Evolutionary conservation across 2,113 vertebrate genomes (phyloP), one percentile per base, ranked within the genome.

Genomic region (Dicerorhinus sumatrensis): DNA sequence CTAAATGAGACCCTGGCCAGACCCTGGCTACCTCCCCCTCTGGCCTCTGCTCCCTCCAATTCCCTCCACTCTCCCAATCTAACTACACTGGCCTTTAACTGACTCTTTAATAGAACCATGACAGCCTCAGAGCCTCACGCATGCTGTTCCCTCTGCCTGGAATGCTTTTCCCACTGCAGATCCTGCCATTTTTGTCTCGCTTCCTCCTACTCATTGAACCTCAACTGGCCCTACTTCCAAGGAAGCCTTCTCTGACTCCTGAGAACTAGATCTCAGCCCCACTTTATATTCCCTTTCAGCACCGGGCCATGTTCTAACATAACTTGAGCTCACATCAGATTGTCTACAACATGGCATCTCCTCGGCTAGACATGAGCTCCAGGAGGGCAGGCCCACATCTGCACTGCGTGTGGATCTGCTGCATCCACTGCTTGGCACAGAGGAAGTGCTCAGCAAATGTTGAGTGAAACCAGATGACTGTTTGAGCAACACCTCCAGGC

Each of bases 401-500:
- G 7, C 17, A 27, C 20, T 14, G 14, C 16, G 13, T 25, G 7
- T 21, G 25, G 46, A n/a, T 33, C 8, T 1, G 14, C 48, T 51
- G 3, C 0, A 72, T 18, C n/a, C 48, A 29, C 39, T 9, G 27
- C 48, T 2, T 31, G 6, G 87, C 6, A 23, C 36, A 17, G 16
- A 87, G 31, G 0, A 20, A 14, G 27, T 25, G 60, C 58, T 33
- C 73, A 25, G 33, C 70, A 51, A 39, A 48, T 12, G 21, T 2
- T 23, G 36, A 84, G 42, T 39, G 80, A 60, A 60, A 17, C 42
- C 48, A 56, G 54, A 31, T 1, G 12, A 62, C 48, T 5, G 1
- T 54, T 5, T n/a, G 46, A 65, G 62, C 54, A 25, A 18, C 3
- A 2, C 21, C 14, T 0, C 0, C 3, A 39, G 31, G n/a, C 75